Base-by-base conservation (phyloP, 1,140 invertebrate species). In the Vanessa atalanta region DNA sequence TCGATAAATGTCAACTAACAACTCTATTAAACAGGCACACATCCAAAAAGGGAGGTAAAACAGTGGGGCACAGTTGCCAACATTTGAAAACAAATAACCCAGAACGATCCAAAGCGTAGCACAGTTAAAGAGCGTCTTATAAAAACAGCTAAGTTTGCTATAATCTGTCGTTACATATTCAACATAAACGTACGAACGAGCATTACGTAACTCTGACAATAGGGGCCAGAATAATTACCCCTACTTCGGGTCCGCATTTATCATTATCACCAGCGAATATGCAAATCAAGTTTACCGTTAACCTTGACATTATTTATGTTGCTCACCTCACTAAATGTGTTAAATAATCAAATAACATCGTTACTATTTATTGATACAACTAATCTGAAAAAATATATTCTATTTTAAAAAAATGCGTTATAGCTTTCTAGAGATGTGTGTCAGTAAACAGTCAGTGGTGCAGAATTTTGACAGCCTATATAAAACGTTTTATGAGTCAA, bases 231-330 rank as follows among this genome's bases (percentile, higher is more conserved):
- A 78, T 82, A 83, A 86, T 86, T 81, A 79, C 71, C 70, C 57
- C 76, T 74, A 75, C 60, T 69, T 60, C 76, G 67, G 72, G 77
- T 78, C 51, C 61, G 61, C 75, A 76, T 85, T 85, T 80, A 79
- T 79, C 77, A 83, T 84, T 87, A 85, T 83, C 81, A 84, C 75
- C 71, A 81, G 80, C 76, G 74, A 73, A 80, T 75, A 86, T 84
- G 84, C 81, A 81, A 87, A 75, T 75, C 50, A 55, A 86, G 11
- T 83, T 77, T 72, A 70, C 69, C 37, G 47, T 43, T 75, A 79
- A 71, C 88, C 88, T 88, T 88, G 88, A 88, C 87, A 90, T 88
- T 83, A 78, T 86, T 87, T 86, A 83, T 70, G 65, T 70, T 76
- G 55, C 74, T 76, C 20, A 47, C 57, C 14, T 61, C 8, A 61